Evolutionary conservation across 1,140 invertebrate species (phyloP).

Genomic region (Hormaphis cornu): DNA sequence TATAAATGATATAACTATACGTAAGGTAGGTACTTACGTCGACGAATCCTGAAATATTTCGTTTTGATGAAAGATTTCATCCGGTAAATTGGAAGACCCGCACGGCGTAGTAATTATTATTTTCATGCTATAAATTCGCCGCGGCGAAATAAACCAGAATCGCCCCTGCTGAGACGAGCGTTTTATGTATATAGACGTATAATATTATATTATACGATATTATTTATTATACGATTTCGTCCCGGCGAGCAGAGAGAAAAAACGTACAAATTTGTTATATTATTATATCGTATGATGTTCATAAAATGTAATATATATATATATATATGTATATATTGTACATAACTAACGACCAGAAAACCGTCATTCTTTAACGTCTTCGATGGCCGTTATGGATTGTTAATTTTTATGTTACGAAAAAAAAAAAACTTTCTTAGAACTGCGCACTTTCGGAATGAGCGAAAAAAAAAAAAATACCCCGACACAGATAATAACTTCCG

Average conservation of each 20-base stretch:
- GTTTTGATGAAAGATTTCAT: constrained; percentile 29
- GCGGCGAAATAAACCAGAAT: constrained; percentile 5
- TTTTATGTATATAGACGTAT: constrained; percentile 4
- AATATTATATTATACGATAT: not conserved
- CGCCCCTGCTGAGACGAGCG: constrained; percentile 6
- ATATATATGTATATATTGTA: too few relatives aligned
- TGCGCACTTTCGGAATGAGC: too few relatives aligned
- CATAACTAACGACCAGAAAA: constrained; percentile 26
- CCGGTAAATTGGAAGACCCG: constrained; percentile 29
- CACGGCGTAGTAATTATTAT: constrained; percentile 24
- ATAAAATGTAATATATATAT: too few relatives aligned
- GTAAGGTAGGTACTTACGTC: not conserved
- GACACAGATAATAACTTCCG: not conserved
- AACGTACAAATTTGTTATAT: too few relatives aligned
- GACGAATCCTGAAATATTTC: constrained; percentile 12
- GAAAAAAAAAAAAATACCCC: not conserved
- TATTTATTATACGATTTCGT: not conserved
- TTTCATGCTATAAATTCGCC: constrained; percentile 21
- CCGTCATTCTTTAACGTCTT: not conserved
- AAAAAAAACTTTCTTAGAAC: constrained; percentile 15
- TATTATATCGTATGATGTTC: too few relatives aligned
- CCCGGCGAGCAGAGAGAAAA: not conserved
- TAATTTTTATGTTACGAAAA: constrained; percentile 20
- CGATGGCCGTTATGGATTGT: constrained; percentile 27
- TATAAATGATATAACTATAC: too few relatives aligned